Evolutionary conservation across 1,140 invertebrate species (phyloP), one percentile per base, ranked within the genome.

Genomic region (Pachyrhynchus sulphureomaculatus): DNA sequence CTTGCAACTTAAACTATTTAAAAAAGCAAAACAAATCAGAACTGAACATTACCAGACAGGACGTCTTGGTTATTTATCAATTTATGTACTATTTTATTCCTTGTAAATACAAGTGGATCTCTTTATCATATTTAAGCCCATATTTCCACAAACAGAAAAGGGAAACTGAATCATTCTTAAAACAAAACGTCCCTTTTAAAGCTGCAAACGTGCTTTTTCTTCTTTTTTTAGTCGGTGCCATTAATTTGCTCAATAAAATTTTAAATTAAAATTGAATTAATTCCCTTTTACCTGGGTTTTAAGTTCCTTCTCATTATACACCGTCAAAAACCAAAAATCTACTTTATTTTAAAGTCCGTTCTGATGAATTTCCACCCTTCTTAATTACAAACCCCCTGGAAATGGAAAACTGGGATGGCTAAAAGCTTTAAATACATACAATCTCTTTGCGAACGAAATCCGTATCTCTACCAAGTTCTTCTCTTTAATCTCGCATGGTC

Each of bases 361-460:
- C 62, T 71, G 71, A 70, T 72, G 69, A 71, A 69, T 72, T 71
- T 72, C 69, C 62, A 69, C 71, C 69, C 71, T 71, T 72, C 71
- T 71, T 72, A 72, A 72, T 72, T 72, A 72, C 67, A 66, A 56
- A 48, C 34, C 51, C 42, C 67, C 47, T 21, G 52, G 34, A 44
- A 59, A 57, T 32, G 44, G 62, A 53, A 59, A 45, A 23, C 23
- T 29, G 26, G 21, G 49, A 15, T 44, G 20, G 17, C 36, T 52
- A 59, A 59, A 59, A 59, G 56, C 56, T 59, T 59, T 59, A 59
- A 59, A 59, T 59, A 59, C 56, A 59, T 42, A 51, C 56, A 59
- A 59, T 59, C 56, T 59, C 56, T 49, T 51, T 59, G 56, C 56
- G 47, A 34, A 41, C 37, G 24, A 41, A 59, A 59, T 51, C 47